Percentiles rank a stretch among this genome's conserved stretches.
phyloP scores from a whole-genome alignment of 2,113 vertebrate species.

The Pycnonotus jocosus region DNA sequence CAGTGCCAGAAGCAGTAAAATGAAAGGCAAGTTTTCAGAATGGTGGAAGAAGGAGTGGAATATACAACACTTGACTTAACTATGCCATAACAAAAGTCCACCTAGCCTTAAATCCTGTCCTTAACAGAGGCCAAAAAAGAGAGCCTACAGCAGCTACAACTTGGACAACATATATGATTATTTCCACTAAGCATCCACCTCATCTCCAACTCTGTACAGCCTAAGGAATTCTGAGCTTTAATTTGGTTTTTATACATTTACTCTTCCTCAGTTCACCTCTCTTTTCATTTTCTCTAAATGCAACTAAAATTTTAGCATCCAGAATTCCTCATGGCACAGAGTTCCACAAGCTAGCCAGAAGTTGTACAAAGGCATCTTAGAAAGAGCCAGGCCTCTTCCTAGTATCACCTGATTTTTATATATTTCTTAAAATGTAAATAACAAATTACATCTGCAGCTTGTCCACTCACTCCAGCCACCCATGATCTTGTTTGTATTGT shows the following conservation, averaged over 20 bases:
- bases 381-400: background rate
- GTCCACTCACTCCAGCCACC: background rate
- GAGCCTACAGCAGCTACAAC: background rate
- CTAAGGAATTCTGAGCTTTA: background rate
- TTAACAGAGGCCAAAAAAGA: background rate
- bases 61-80: background rate
- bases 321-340: background rate
- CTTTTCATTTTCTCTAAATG: background rate
- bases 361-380: background rate
- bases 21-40: background rate
- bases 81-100: background rate
- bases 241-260: background rate
- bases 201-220: background rate
- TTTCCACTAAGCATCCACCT: background rate
- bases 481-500: background rate
- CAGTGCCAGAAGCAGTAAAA: background rate
- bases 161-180: background rate
- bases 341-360: background rate
- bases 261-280: background rate
- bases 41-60: fast-evolving
- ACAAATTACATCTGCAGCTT: background rate
- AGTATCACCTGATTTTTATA: background rate
- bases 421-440: background rate
- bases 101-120: background rate
- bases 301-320: background rate